Percentiles rank a stretch among this genome's conserved stretches.
These are phyloP conservation scores for Sebastes fasciatus DNA, from an alignment of 2,113 vertebrate species.

Conservation along the genomic window DNA sequence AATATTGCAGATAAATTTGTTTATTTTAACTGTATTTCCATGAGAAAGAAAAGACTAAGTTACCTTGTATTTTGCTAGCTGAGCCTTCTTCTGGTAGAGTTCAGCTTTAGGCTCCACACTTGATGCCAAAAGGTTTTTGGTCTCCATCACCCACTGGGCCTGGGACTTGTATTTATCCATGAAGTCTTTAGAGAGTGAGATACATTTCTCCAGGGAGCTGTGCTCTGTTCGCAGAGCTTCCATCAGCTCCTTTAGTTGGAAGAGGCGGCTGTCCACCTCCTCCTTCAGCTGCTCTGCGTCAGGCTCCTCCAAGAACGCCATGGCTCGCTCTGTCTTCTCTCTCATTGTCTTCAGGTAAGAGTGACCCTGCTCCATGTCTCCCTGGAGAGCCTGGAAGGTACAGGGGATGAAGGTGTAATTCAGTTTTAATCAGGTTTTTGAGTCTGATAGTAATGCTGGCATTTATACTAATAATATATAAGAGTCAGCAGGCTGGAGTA, in stretches of 20 bases:
- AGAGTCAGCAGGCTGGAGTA: neutral
- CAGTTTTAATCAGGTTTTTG: neutral
- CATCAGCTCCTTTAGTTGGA: conserved; percentile 87
- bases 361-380: conserved; percentile 93
- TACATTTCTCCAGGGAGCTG: conserved; percentile 88
- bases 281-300: conserved; percentile 87
- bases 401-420: neutral
- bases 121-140: conserved; percentile 83
- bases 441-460: neutral
- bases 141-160: conserved; percentile 90
- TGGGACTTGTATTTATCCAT: conserved; percentile 92
- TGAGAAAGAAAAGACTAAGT: neutral
- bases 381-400: conserved; percentile 80
- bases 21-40: neutral
- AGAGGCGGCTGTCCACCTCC: conserved; percentile 84
- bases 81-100: conserved; percentile 97
- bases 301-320: conserved; percentile 85
- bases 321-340: conserved; percentile 89
- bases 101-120: conserved; percentile 92
- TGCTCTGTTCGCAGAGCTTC: conserved; percentile 88
- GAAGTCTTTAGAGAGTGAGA: conserved; percentile 94
- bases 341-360: conserved; percentile 90
- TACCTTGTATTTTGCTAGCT: conserved; percentile 97
- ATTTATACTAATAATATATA: neutral
- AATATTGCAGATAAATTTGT: neutral